Evolutionary conservation across 1,140 invertebrate genomes (phyloP), one percentile per base, ranked within the genome.

Genomic region (Drosophila pseudoananassae): DNA sequence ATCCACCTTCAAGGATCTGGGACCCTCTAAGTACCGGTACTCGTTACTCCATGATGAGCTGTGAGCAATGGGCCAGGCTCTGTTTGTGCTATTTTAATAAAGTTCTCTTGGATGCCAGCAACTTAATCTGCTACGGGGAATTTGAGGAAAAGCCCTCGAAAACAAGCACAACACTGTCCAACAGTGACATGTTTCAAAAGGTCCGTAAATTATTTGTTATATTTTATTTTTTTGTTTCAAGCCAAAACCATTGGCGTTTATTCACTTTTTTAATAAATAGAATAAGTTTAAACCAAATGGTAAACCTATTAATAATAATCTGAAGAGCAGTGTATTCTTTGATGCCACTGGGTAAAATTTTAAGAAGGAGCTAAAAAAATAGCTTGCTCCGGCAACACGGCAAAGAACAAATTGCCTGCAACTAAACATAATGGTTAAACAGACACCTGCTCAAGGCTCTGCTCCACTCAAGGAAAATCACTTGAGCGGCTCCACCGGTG

Each of bases 401-500:
- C 59, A 64, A 82, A 75, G 71, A 85, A 85, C 82, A 87, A 87
- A 87, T 87, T 87, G 82, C 82, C 82, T 88, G 82, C 83, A 87
- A 88, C 82, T 88, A 87, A 87, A 88, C 83, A 87, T 88, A 87
- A 87, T 75, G 83, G 82, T 87, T 87, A 82, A 87, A 82, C 82
- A 87, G 82, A 87, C 82, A 87, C 82, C 82, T 87, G 82, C 82
- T 88, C 83, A 71, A 72, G 82, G 75, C 83, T 68, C 65, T 38
- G 47, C 43, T 56, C 20, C 71, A 78, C 82, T 87, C 82, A 52
- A 66, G 75, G 45, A 64, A 82, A 88, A 87, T 87, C 82, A 87
- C 82, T 87, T 87, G 78, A 87, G 82, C 74, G 76, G 76, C 60
- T 60, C 47, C 46, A 43, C 33, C 51, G 46, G 25, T 43, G 59